Conservation (phyloP, 1,140 invertebrate genomes). For the Drosophila busckii region DNA sequence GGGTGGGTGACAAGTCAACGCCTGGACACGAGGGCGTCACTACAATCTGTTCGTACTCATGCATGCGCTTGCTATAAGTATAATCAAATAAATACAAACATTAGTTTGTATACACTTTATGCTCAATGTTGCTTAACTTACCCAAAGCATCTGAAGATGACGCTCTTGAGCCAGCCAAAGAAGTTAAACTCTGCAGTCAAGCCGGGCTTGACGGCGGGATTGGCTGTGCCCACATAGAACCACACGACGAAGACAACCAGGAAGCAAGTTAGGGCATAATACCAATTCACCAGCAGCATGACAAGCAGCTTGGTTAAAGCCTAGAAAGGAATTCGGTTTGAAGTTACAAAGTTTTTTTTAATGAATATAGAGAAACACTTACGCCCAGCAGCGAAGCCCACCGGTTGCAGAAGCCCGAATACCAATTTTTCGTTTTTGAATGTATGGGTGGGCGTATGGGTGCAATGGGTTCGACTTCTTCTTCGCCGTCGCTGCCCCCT, state of each 20-base stretch:
- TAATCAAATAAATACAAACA: constrained; percentile 2
- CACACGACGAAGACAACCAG: constrained; percentile 90
- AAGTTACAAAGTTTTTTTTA: neutral
- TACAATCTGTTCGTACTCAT: constrained; percentile 93
- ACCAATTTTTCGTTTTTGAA: constrained; percentile 95
- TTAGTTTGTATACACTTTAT: neutral
- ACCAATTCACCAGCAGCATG: constrained; percentile 96
- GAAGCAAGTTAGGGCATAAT: constrained; percentile 91
- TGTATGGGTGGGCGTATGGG: constrained; percentile 83
- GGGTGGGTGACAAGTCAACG: constrained; percentile 89
- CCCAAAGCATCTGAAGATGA: constrained; percentile 88
- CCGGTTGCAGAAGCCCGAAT: constrained; percentile 93
- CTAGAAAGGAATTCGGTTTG: constrained; percentile 11
- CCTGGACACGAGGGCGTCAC: constrained; percentile 91
- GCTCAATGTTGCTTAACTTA: constrained; percentile 79
- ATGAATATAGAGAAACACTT: too few relatives aligned
- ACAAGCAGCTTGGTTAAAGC: constrained; percentile 86
- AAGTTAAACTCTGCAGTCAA: constrained; percentile 92
- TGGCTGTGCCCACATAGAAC: constrained; percentile 95
- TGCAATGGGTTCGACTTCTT: constrained; percentile 79
- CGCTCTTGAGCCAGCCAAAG: constrained; percentile 89
- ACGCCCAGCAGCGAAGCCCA: constrained; percentile 95
- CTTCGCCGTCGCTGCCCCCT: constrained; percentile 21
- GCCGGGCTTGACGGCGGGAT: constrained; percentile 95
- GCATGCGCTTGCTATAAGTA: constrained; percentile 83